Percentiles rank a stretch among this genome's conserved stretches.
These are phyloP conservation scores for Dermatemys mawii DNA, from an alignment of 2,113 vertebrate genomes.

Conservation along the genomic window DNA sequence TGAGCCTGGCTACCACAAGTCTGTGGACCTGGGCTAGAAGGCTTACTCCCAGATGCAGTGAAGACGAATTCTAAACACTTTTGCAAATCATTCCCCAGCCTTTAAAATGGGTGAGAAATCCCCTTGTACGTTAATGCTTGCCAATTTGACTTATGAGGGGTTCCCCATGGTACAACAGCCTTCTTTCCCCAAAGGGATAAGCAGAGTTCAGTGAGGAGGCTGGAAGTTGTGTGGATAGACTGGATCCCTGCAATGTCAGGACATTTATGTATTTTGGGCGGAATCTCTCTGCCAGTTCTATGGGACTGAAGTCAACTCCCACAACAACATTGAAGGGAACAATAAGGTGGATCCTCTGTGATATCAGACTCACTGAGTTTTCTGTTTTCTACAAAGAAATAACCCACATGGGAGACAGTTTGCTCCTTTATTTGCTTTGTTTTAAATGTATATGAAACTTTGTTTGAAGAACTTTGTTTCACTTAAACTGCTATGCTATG, in stretches of 20 bases:
- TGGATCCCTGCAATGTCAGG: not conserved
- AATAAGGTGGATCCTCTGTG: not conserved
- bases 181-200: not conserved
- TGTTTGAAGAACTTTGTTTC: not conserved
- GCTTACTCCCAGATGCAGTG: not conserved
- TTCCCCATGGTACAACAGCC: slow-evolving; percentile 1
- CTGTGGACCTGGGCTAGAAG: not conserved
- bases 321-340: not conserved
- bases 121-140: not conserved
- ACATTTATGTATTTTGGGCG: not conserved
- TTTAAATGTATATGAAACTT: not conserved
- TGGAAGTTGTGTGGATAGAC: not conserved
- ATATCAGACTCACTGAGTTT: not conserved
- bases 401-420: not conserved
- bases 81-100: not conserved
- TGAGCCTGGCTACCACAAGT: not conserved
- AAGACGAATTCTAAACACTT: not conserved
- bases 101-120: not conserved
- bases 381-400: not conserved
- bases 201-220: not conserved
- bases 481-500: not conserved
- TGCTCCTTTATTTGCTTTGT: not conserved
- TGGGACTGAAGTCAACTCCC: not conserved
- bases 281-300: not conserved
- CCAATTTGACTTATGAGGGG: not conserved